Evolutionary conservation across 2,797 vertebrate genomes (phyloP).

Genomic region (Lophotriccus pileatus): DNA sequence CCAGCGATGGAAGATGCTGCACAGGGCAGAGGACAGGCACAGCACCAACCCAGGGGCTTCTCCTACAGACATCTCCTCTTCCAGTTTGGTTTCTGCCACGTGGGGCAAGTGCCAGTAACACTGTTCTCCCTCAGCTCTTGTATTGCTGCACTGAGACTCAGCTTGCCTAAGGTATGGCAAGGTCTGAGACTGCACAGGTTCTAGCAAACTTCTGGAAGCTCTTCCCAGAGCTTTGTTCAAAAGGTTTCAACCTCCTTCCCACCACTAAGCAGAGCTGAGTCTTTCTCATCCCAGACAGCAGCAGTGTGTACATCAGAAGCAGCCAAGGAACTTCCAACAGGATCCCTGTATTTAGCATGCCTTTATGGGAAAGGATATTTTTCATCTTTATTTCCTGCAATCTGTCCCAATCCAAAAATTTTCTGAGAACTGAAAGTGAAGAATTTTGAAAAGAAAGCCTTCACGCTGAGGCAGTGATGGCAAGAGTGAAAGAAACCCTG

Average conservation of each 20-base stretch:
- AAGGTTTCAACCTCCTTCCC: neutral
- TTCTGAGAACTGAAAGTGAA: neutral
- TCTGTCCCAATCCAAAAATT: neutral
- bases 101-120: neutral
- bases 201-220: neutral
- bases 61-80: neutral
- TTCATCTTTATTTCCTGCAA: neutral
- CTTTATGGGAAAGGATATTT: neutral
- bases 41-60: neutral
- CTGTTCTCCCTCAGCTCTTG: neutral
- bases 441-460: neutral
- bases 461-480: neutral
- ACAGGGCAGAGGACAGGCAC: neutral
- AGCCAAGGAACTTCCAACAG: neutral
- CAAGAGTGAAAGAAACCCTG: neutral
- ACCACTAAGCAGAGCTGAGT: neutral
- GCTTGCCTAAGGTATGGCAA: neutral
- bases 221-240: neutral
- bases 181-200: neutral
- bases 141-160: neutral
- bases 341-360: neutral
- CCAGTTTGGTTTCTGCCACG: neutral
- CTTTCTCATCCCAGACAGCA: neutral
- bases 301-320: neutral
- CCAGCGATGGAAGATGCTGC: fast-evolving